Conservation (phyloP, 2,888 invertebrate species). For the Cataglyphis albicans region DNA sequence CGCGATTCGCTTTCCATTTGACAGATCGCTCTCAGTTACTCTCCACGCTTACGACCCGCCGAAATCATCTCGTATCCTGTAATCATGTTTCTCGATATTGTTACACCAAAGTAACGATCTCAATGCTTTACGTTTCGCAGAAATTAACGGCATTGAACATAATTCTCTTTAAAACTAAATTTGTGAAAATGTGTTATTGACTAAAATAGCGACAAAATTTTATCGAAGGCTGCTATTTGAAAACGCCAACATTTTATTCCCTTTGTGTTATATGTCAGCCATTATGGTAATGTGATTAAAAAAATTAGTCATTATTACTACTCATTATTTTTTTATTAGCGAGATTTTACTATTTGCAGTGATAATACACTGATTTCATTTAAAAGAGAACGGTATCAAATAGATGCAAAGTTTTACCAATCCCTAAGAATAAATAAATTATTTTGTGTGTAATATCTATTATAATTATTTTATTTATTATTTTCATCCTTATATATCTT, state of each 20-base stretch:
- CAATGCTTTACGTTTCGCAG: slow-evolving; percentile 11
- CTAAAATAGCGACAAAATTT: neutral
- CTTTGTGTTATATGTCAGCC: neutral
- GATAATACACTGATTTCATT: neutral
- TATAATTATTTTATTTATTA: too few species aligned
- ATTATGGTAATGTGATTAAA: neutral
- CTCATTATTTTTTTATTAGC: neutral
- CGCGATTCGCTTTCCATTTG: slow-evolving; percentile 59
- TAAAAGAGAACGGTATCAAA: neutral
- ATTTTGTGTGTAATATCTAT: too few species aligned
- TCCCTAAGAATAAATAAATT: neutral
- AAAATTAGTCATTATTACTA: neutral
- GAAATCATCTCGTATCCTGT: slow-evolving; percentile 12
- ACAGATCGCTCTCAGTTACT: slow-evolving; percentile 56
- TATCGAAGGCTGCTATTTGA: neutral
- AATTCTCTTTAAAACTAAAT: neutral
- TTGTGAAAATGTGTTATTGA: neutral
- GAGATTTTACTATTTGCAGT: neutral
- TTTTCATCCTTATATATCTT: neutral
- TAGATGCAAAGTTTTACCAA: too few species aligned
- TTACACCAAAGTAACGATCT: slow-evolving; percentile 17
- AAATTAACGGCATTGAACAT: neutral
- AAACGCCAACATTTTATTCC: neutral
- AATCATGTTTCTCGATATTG: slow-evolving; percentile 13
- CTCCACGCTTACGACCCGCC: slow-evolving; percentile 1